Evolutionary conservation across 2,888 invertebrate species (phyloP), one percentile per base, ranked within the genome.

Genomic region (Clistopyga incitator): DNA sequence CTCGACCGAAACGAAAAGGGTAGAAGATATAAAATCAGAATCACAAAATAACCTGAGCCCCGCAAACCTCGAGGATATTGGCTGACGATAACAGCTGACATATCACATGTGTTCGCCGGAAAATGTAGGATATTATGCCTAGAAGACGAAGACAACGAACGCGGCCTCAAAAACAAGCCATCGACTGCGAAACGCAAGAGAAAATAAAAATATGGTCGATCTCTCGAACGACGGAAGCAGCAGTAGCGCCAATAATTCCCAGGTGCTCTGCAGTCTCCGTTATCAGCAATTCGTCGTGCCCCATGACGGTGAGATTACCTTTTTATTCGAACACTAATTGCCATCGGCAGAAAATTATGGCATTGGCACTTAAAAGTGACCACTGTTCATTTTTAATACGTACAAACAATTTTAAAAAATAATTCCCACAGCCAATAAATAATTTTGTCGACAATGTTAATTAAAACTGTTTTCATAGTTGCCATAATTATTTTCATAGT

Each of bases 281-380:
- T 89, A 90, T 82, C 88, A 87, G 59, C 85, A 90, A 34, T 92
- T 91, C 83, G 72, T 84, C 18, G 81, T 87, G 6, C 90, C 91
- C 0, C 86, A 89, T 0, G 90, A 87, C 80, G 92, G 92, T 92
- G 81, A 88, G 87, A 71, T 29, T 13, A 64, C 2, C 47, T 78
- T 11, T 54, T 54, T 52, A 18, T 20, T 52, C 8, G 20, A 20
- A 54, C 20, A 4, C 2, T 4, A 29, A 29, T 29, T 29, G 2
- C 4, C 29, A 29, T 4, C 29, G 29, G n/a, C n/a, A 29, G 29
- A 29, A 29, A 29, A 29, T 29, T 29, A 29, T 29, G 2, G n/a
- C n/a, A n/a, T n/a, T n/a, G n/a, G n/a, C n/a, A n/a, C n/a, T n/a
- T n/a, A n/a, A n/a, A n/a, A n/a, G n/a, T n/a, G n/a, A n/a, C n/a